These are phyloP conservation scores for Paraescarpia echinospica DNA, from an alignment of 1,140 invertebrate species.

Conservation along the genomic window DNA sequence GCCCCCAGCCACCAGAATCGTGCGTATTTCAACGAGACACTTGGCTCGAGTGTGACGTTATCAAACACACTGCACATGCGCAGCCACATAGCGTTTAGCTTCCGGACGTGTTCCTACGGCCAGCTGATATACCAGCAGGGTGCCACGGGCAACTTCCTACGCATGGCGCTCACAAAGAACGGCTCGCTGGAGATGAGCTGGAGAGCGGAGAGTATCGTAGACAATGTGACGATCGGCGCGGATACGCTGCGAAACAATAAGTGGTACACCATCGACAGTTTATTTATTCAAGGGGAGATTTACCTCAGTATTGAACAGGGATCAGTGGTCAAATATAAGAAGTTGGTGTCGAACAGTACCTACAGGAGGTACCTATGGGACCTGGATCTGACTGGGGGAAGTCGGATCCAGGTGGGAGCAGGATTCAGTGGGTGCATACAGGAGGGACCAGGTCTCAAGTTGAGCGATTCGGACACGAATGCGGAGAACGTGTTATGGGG, in stretches of 20 bases:
- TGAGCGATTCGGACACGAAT: constrained; percentile 65
- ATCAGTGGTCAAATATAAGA: background rate
- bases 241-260: constrained; percentile 29
- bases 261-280: constrained; percentile 37
- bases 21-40: constrained; percentile 19
- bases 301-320: constrained; percentile 29
- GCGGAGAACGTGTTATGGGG: constrained; percentile 73
- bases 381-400: constrained; percentile 65
- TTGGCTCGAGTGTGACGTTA: constrained; percentile 10
- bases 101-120: constrained; percentile 39
- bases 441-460: constrained; percentile 79
- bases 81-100: constrained; percentile 34
- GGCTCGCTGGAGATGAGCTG: constrained; percentile 30
- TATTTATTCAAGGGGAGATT: constrained; percentile 31
- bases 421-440: constrained; percentile 81
- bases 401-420: constrained; percentile 69
- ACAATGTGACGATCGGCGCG: background rate
- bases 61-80: constrained; percentile 25
- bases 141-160: constrained; percentile 30
- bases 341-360: constrained; percentile 74
- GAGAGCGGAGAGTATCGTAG: background rate
- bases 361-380: constrained; percentile 61
- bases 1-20: constrained; percentile 1
- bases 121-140: constrained; percentile 35
- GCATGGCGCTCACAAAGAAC: constrained; percentile 25